Percentiles rank a stretch among this genome's conserved stretches.
Conservation (phyloP, 2,113 vertebrate genomes). For the Arvicanthis niloticus region DNA sequence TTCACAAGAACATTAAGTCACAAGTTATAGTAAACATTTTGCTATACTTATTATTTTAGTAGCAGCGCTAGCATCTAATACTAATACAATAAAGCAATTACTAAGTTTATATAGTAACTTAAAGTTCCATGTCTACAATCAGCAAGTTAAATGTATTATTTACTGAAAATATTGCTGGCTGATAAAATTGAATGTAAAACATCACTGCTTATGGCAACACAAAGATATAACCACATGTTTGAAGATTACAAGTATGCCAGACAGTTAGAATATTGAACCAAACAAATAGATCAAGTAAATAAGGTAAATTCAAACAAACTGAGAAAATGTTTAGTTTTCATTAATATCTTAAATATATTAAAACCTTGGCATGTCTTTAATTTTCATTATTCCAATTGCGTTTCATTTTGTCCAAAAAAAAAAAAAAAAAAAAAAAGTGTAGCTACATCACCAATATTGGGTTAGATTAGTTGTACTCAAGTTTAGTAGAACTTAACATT, state of each 20-base stretch:
- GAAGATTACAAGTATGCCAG: conserved; percentile 99
- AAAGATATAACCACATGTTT: conserved; percentile 99
- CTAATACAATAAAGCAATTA: conserved; percentile 99
- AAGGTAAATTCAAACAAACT: conserved; percentile 89
- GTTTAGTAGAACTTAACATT: conserved; percentile 93
- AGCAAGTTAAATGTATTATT: conserved; percentile 91
- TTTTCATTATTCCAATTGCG: conserved; percentile 90
- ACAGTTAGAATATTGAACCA: conserved; percentile 92
- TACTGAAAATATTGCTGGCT: conserved; percentile 91
- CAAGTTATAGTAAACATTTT: neutral
- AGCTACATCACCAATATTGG: conserved; percentile 94
- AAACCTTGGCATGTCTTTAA: conserved; percentile 98
- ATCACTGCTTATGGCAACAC: conserved; percentile 95
- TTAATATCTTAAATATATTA: conserved; percentile 97
- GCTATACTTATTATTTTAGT: neutral
- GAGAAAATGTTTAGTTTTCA: conserved; percentile 95
- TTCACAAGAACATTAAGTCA: neutral
- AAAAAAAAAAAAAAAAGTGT: conserved; percentile 86
- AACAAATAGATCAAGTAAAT: conserved; percentile 84
- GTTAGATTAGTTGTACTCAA: conserved; percentile 97
- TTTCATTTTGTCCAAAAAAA: conserved; percentile 89
- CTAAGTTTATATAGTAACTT: conserved; percentile 98
- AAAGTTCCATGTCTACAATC: conserved; percentile 89
- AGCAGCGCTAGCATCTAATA: conserved; percentile 96
- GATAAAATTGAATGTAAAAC: conserved; percentile 89